Conservation (phyloP, 2,113 vertebrate species). For the Phycodurus eques region DNA sequence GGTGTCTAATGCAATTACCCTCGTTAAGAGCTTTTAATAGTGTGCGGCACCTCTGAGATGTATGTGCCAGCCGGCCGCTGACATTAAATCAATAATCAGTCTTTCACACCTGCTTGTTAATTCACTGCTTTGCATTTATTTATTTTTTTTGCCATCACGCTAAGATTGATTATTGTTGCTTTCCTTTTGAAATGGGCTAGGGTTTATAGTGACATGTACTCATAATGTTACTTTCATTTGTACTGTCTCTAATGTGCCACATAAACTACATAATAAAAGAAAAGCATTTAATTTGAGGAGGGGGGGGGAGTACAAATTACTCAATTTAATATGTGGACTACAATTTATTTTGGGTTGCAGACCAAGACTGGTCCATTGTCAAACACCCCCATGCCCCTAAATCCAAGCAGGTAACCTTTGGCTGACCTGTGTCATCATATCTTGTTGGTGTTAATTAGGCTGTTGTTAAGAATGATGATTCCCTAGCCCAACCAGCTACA, state of each 20-base stretch:
- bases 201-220: slow-evolving; percentile 56
- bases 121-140: slow-evolving; percentile 62
- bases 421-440: slow-evolving; percentile 24
- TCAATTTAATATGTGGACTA: neutral
- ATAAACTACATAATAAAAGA: slow-evolving; percentile 24
- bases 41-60: slow-evolving; percentile 52
- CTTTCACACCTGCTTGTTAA: slow-evolving; percentile 63
- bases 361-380: neutral
- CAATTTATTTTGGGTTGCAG: neutral
- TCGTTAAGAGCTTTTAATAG: slow-evolving; percentile 69
- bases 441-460: slow-evolving; percentile 39
- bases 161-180: slow-evolving; percentile 65
- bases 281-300: neutral
- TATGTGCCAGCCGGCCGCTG: slow-evolving; percentile 50
- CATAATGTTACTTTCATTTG: slow-evolving; percentile 45
- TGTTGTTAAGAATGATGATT: slow-evolving; percentile 16
- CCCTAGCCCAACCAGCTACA: slow-evolving; percentile 18
- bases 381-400: slow-evolving; percentile 7
- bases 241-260: slow-evolving; percentile 38
- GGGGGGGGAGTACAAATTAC: too few relatives aligned
- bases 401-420: slow-evolving; percentile 3
- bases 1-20: slow-evolving; percentile 74
- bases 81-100: slow-evolving; percentile 73
- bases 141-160: slow-evolving; percentile 54
- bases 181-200: slow-evolving; percentile 57